A percentile compares a stretch with the other conserved stretches of the same genome.
Conservation (phyloP, 2,797 vertebrate genomes). For the Tinamus major region DNA sequence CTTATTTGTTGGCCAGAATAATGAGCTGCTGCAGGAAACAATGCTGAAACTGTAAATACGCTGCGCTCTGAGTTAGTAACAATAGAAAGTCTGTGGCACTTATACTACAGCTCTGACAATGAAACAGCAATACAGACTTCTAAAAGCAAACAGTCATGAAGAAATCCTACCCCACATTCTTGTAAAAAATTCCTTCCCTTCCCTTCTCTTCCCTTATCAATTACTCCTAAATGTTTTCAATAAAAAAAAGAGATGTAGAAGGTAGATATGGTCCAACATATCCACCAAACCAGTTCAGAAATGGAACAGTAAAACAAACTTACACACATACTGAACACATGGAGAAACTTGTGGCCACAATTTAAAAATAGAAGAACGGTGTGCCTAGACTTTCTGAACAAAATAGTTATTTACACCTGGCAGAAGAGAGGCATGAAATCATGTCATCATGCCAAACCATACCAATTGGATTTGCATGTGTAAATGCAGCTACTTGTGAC, state of each 20-base stretch:
- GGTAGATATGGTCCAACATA: background rate
- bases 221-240: background rate
- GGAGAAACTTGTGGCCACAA: background rate
- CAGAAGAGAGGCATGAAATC: background rate
- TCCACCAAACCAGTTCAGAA: background rate
- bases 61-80: background rate
- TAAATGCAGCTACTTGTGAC: background rate
- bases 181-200: background rate
- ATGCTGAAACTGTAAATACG: background rate
- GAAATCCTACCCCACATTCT: background rate
- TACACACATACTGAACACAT: fast-evolving
- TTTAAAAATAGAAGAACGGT: background rate
- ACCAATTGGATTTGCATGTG: background rate
- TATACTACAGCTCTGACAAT: background rate
- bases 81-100: background rate
- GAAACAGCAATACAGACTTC: background rate
- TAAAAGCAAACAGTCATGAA: background rate
- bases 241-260: background rate
- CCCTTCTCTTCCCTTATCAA: background rate
- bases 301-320: fast-evolving
- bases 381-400: background rate
- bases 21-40: background rate
- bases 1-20: background rate
- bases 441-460: background rate
- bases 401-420: background rate